phyloP scores from a whole-genome alignment of 2,888 invertebrate species.

The Andrena camellia region DNA sequence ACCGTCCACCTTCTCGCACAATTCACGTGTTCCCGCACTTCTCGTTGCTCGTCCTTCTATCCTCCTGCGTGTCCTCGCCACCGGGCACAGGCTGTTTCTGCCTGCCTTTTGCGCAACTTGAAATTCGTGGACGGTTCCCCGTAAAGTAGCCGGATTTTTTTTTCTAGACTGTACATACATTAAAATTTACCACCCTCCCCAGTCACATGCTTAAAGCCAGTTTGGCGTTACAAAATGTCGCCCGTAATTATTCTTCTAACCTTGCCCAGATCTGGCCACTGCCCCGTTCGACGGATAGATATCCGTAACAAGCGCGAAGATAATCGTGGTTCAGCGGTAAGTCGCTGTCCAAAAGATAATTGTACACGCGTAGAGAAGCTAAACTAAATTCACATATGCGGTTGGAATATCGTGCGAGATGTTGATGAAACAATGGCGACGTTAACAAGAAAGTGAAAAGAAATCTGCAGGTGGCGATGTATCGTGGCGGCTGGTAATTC shows the following conservation, averaged over 20 bases:
- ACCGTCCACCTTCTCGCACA: conserved; percentile 6
- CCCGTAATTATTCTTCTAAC: too few relatives aligned
- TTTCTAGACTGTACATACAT: too few relatives aligned
- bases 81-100: neutral
- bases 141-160: neutral
- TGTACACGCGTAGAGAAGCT: too few relatives aligned
- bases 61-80: neutral
- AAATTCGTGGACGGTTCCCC: neutral
- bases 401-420: neutral
- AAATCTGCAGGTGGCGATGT: neutral
- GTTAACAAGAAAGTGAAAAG: conserved; percentile 24
- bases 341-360: too few relatives aligned
- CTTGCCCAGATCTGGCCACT: too few relatives aligned
- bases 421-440: neutral
- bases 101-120: neutral
- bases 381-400: too few relatives aligned
- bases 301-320: too few relatives aligned
- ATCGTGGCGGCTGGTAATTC: conserved; percentile 13
- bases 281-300: too few relatives aligned
- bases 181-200: too few relatives aligned
- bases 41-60: neutral
- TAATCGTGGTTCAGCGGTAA: too few relatives aligned
- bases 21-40: neutral
- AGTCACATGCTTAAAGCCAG: too few relatives aligned
- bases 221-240: too few relatives aligned